A percentile compares a stretch with the other conserved stretches of the same genome.
phyloP scores from a whole-genome alignment of 2,888 invertebrate species.

The Stictocephala bisonia region DNA sequence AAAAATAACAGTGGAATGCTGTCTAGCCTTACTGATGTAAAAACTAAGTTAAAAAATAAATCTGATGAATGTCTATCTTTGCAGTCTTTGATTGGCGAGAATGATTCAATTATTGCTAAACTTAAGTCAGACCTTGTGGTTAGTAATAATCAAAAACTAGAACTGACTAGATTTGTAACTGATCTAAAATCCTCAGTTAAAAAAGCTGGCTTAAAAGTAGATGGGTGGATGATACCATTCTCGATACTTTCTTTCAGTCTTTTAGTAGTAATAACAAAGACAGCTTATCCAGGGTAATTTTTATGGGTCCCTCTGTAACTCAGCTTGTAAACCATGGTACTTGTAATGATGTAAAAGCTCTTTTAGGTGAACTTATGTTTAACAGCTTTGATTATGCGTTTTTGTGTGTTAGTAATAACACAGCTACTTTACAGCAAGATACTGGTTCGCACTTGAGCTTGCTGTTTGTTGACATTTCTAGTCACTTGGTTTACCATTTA shows the following conservation, averaged over 20 bases:
- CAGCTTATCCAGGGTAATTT: too few relatives aligned
- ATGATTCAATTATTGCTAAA: background rate
- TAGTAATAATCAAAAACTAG: slow-evolving; percentile 3
- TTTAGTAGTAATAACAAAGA: background rate
- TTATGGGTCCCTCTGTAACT: too few relatives aligned
- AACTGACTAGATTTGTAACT: background rate
- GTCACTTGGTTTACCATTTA: too few relatives aligned
- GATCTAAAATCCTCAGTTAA: background rate
- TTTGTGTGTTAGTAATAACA: too few relatives aligned
- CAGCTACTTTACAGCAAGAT: too few relatives aligned
- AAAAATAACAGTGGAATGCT: background rate
- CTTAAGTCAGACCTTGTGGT: background rate
- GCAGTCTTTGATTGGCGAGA: background rate
- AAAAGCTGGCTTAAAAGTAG: slow-evolving; percentile 5
- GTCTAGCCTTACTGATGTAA: background rate
- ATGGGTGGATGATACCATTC: background rate
- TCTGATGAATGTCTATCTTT: slow-evolving; percentile 8
- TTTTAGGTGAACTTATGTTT: too few relatives aligned
- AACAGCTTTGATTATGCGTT: too few relatives aligned
- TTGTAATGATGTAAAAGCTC: too few relatives aligned
- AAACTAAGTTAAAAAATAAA: background rate
- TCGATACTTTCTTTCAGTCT: background rate
- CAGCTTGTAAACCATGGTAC: too few relatives aligned
- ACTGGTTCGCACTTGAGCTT: too few relatives aligned
- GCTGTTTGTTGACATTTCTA: too few relatives aligned